Base-by-base conservation (phyloP, 1,140 invertebrate species). In the Bemisia tabaci region DNA sequence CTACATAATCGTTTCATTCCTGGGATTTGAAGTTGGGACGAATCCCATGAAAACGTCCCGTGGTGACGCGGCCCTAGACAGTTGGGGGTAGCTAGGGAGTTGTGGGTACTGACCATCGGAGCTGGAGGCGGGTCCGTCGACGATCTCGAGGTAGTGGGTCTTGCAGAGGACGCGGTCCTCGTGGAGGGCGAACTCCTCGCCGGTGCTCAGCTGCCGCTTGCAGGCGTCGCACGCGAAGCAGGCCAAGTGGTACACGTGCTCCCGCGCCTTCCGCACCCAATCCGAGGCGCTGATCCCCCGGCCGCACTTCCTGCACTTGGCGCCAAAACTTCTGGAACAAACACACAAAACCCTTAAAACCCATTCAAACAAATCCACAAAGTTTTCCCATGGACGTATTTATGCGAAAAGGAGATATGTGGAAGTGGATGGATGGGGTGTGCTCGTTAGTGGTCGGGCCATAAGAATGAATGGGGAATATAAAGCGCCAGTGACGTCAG, bases 181-280 rank as follows among this genome's bases (percentile, higher is more conserved):
- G 74, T 95, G 87, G 24, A 99, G 82, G 1, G 94, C 94, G 79
- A 98, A 99, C 79, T 98, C 94, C 77, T 99, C 97, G 0, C 95
- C 95, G 0, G 95, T 98, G 59, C 90, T 94, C 33, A 99, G 81
- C 78, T 98, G 97, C 26, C 96, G 82, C 72, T 96, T 95, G 78
- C 97, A 99, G 59, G 91, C 90, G 77, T 98, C 94, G 76, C 97
- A 99, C 9, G 95, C 92, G 79, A 99, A 99, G 80, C 97, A 99
- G 1, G 97, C 96, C 74, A 99, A 80, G 78, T 99, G 97, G 79
- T 97, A 99, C 22, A 98, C 91, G 75, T 93, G 87, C 71, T 95
- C 90, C 62, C 91, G 81, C 11, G 96, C 95, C 76, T 94, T 87
- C 66, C 97, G 81, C 68, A 99, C 95, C 97, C 97, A 99, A 79